Evolutionary conservation across 2,888 invertebrate genomes (phyloP), one percentile per base, ranked within the genome.

Genomic region (Caenorhabditis doughertyi): DNA sequence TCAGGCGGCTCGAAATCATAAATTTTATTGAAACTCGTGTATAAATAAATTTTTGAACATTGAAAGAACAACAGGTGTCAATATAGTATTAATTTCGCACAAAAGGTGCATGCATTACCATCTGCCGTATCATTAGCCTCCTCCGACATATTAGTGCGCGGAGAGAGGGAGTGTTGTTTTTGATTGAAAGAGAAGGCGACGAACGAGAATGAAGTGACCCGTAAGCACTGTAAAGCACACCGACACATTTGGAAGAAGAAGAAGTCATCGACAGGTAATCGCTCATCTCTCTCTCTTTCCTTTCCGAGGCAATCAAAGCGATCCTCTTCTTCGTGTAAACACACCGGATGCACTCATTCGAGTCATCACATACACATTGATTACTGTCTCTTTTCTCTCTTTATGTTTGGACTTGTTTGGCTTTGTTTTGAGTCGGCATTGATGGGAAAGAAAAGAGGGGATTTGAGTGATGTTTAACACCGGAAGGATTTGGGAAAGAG

Each of bases 291-390:
- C 21, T 29, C n/a, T 27, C 29, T 44, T 32, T 32, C 44, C 39
- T 27, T 2, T 7, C 18, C 35, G 23, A 42, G 35, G 65, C 76
- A 49, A 76, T 76, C 76, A 76, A 76, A 39, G 67, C 76, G 68
- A 76, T 67, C 39, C 65, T 3, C 4, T 42, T 32, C 32, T 18
- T 55, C 76, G 76, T 76, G 76, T 76, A 76, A 76, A 76, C 76
- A 76, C 67, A 68, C 58, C 67, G 76, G 67, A 76, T 68, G 76
- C 76, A 68, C 58, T 68, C 67, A 76, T 68, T 67, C 74, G 65
- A 73, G 64, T 64, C 72, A 73, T 64, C 72, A 62, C 64, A 62
- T 44, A 55, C 39, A 64, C 56, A 60, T 23, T 47, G 65, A 67
- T 68, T 76, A 76, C 76, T 68, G 74, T 74, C 44, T n/a, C n/a